Evolutionary conservation across 2,888 invertebrate species (phyloP), one percentile per base, ranked within the genome.

Genomic region (Diloba caeruleocephala): DNA sequence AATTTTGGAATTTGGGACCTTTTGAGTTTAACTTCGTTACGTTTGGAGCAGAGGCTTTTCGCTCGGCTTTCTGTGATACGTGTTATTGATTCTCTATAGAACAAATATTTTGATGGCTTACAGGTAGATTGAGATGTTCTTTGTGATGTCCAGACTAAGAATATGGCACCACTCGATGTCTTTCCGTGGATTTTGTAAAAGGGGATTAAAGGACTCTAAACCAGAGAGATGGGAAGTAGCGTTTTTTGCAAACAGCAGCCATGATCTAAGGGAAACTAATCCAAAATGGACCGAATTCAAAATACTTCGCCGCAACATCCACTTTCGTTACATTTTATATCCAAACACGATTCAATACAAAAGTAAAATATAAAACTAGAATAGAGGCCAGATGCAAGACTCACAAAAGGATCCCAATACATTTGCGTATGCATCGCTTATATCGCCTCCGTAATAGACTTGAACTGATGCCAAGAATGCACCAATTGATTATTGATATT

Each of bases 401-500:
- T 67, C 79, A 81, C 84, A 85, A 87, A 86, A 86, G 83, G 83
- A 79, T 77, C 78, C 74, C 85, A 80, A 84, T 86, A 84, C 84
- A 87, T 87, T 87, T 86, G 83, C 84, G 87, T 87, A 80, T 84
- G 81, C 82, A 79, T 68, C 82, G 82, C 80, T 80, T 82, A 84
- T 80, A 80, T 76, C 74, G 72, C 58, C 70, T 71, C 69, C 65
- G 73, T 92, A 91, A 93, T 92, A 89, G 92, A 91, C 85, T 93
- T 93, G 92, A 92, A 89, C 81, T 76, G 67, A 68, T 77, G 92
- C 92, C 92, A 93, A 91, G 88, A 91, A 92, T 91, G 88, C 89
- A 86, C 84, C 90, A 89, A 92, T 93, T 93, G 92, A 93, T 93
- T 93, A 92, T 92, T 90, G 92, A 91, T 92, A 93, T 92, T 88